These are phyloP conservation scores for Cryptops parisi DNA, from an alignment of 2,888 invertebrate species.

Conservation along the genomic window DNA sequence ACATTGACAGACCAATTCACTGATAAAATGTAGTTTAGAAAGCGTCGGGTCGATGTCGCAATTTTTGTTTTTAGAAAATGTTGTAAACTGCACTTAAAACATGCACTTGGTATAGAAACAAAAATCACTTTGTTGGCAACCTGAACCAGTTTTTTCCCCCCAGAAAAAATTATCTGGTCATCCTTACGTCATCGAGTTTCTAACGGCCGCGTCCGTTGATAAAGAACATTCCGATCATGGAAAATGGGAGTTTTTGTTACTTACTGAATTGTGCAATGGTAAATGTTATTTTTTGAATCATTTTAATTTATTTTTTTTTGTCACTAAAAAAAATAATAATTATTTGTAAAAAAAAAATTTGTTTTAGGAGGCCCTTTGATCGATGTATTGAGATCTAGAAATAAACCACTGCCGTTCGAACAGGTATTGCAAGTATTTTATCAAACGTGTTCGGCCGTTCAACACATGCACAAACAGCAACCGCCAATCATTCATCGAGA, in stretches of 20 bases:
- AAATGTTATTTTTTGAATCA: neutral
- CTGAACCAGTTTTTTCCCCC: no score
- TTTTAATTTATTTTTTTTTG: neutral
- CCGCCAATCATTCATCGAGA: conserved; percentile 92
- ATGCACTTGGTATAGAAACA: no score
- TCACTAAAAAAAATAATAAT: neutral
- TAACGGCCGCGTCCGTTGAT: conserved; percentile 66
- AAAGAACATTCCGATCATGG: conserved; percentile 63
- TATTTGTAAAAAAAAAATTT: neutral
- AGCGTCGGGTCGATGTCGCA: no score
- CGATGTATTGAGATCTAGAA: conserved; percentile 41
- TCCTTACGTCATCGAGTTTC: conserved; percentile 77
- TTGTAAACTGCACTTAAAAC: no score
- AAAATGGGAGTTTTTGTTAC: conserved; percentile 73
- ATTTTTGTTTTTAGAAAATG: no score
- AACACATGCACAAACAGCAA: conserved; percentile 80
- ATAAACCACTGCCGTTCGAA: conserved; percentile 46
- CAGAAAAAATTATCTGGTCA: conserved; percentile 78
- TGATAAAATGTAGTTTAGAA: no score
- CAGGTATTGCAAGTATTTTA: conserved; percentile 73
- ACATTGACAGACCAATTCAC: no score
- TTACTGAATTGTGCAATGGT: conserved; percentile 87
- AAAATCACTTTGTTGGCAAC: no score
- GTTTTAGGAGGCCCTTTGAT: conserved; percentile 50
- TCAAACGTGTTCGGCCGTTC: conserved; percentile 76